A percentile compares a stretch with the other conserved stretches of the same genome.
These are phyloP conservation scores for Corythucha ciliata DNA, from an alignment of 2,888 invertebrate genomes.

Conservation along the genomic window DNA sequence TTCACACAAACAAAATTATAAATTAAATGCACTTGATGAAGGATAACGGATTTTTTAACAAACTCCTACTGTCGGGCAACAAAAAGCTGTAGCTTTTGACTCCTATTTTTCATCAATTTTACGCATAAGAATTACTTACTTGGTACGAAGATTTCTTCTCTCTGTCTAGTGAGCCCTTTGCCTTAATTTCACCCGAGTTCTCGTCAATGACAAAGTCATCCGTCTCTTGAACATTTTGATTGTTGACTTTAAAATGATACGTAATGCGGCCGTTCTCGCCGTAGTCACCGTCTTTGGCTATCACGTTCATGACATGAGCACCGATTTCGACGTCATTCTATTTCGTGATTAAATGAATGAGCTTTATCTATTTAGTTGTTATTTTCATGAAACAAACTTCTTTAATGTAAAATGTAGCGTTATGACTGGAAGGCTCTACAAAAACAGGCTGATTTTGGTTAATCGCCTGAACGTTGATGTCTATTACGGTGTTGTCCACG, in stretches of 20 bases:
- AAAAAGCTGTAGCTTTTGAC: no score
- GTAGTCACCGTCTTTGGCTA: conserved; percentile 69
- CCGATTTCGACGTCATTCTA: conserved; percentile 60
- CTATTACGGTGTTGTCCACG: conserved; percentile 59
- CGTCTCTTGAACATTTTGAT: conserved; percentile 67
- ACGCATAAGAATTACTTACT: conserved; percentile 42
- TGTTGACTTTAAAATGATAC: conserved; percentile 70
- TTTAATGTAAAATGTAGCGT: conserved; percentile 69
- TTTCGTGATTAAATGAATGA: conserved; percentile 38
- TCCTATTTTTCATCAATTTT: no score
- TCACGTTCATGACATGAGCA: conserved; percentile 68
- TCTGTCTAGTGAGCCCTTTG: conserved; percentile 68
- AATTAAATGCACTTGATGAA: background rate
- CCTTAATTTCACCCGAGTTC: conserved; percentile 68
- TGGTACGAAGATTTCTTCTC: conserved; percentile 59
- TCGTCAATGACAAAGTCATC: conserved; percentile 70
- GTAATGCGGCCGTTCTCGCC: conserved; percentile 76
- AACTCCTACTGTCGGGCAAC: no score
- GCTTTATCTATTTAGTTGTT: background rate
- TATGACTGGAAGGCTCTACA: conserved; percentile 62
- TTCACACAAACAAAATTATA: conserved; percentile 23
- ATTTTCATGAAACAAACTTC: conserved; percentile 53
- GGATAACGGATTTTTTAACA: no score
- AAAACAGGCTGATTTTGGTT: conserved; percentile 77
- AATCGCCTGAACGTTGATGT: conserved; percentile 65